These are phyloP conservation scores for Goniozus legneri DNA, from an alignment of 1,140 invertebrate species.

Conservation along the genomic window DNA sequence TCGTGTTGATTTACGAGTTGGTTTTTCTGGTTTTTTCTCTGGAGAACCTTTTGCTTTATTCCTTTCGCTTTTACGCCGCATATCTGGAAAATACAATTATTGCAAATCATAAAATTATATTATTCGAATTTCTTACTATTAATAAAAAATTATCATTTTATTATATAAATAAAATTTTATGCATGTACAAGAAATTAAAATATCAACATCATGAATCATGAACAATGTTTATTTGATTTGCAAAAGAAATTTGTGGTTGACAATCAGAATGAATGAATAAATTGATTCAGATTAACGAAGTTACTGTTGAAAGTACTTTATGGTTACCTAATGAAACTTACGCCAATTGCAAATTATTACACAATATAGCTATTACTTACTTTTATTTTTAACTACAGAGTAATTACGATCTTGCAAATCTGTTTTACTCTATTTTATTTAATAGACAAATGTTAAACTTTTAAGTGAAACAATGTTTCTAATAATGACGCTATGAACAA, in stretches of 20 bases:
- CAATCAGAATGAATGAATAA: slow-evolving; percentile 3
- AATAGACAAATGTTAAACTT: slow-evolving; percentile 19
- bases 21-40: slow-evolving; percentile 48
- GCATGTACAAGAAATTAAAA: no score
- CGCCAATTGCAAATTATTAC: slow-evolving; percentile 3
- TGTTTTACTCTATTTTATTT: neutral
- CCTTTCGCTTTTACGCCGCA: slow-evolving; percentile 53
- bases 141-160: neutral
- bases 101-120: neutral
- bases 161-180: neutral
- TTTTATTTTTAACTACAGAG: slow-evolving; percentile 6
- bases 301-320: slow-evolving; percentile 11
- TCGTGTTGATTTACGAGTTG: slow-evolving; percentile 45
- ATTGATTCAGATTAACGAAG: neutral
- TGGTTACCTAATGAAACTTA: slow-evolving; percentile 23
- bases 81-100: slow-evolving; percentile 23
- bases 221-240: neutral
- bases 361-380: slow-evolving; percentile 15
- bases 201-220: neutral
- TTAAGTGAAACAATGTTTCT: slow-evolving; percentile 12
- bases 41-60: slow-evolving; percentile 51
- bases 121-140: neutral
- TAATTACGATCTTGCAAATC: slow-evolving; percentile 4
- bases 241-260: no score
- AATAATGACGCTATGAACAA: slow-evolving; percentile 28